A percentile compares a stretch with the other conserved stretches of the same genome.
These are phyloP conservation scores for Drosophila repleta DNA, from an alignment of 1,140 invertebrate species.

Conservation along the genomic window DNA sequence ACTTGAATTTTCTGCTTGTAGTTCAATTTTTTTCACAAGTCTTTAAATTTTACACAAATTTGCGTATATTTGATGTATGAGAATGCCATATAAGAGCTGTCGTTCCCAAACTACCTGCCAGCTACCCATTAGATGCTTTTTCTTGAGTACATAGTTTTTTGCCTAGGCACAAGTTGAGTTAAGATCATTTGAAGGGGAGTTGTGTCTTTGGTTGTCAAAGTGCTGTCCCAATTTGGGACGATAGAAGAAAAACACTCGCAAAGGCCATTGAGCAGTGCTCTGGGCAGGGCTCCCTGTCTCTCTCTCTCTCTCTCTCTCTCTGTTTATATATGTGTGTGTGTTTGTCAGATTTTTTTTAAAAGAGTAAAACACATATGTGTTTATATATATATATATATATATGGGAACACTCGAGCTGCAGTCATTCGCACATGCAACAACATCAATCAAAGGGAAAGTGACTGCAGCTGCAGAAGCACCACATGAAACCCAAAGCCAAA, in stretches of 20 bases:
- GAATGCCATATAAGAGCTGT: too few species aligned
- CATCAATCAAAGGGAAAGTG: slow-evolving; percentile 73
- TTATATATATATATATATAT: neutral
- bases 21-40: too few species aligned
- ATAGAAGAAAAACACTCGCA: slow-evolving; percentile 28
- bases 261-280: slow-evolving; percentile 50
- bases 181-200: slow-evolving; percentile 29
- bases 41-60: too few species aligned
- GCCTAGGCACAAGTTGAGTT: neutral
- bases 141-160: neutral
- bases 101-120: neutral
- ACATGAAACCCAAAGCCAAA: slow-evolving; percentile 45
- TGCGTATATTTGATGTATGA: too few species aligned
- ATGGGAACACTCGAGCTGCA: slow-evolving; percentile 31
- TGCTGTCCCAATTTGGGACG: slow-evolving; percentile 49
- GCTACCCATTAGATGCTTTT: neutral
- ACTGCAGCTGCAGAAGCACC: slow-evolving; percentile 8
- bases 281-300: slow-evolving; percentile 9
- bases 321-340: slow-evolving; percentile 8
- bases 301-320: slow-evolving; percentile 1
- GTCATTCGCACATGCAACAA: slow-evolving; percentile 60
- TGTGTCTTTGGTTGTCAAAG: slow-evolving; percentile 55
- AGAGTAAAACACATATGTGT: neutral
- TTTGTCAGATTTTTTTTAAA: slow-evolving; percentile 47
- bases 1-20: too few species aligned